Evolutionary conservation across 2,113 vertebrate genomes (phyloP).

Genomic region (Felis chaus): DNA sequence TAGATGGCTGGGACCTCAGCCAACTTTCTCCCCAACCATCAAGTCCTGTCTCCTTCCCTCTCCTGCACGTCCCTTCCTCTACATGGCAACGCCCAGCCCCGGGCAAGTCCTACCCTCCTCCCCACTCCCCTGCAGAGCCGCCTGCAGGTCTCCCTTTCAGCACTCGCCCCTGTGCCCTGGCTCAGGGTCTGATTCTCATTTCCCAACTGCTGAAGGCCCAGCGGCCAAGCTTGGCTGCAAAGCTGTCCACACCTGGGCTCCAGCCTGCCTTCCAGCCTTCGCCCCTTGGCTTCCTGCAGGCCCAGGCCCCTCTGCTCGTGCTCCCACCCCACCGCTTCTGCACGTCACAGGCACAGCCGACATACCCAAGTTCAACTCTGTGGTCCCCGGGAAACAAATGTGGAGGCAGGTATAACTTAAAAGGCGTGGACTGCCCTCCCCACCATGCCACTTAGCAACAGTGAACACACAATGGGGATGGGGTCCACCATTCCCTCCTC

Average conservation of each 20-base stretch:
- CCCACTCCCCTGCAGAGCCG: background rate
- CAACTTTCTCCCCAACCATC: background rate
- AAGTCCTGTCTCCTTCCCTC: background rate
- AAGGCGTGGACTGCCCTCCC: background rate
- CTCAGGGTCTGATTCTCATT: too few species aligned
- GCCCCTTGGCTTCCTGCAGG: background rate
- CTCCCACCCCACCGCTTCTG: fast-evolving
- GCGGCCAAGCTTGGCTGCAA: background rate
- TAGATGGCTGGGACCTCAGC: background rate
- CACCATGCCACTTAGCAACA: fast-evolving
- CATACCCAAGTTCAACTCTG: background rate
- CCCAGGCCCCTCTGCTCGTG: background rate
- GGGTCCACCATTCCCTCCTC: background rate
- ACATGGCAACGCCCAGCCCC: fast-evolving
- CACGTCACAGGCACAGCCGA: fast-evolving
- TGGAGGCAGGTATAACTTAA: background rate
- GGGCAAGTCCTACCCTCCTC: background rate
- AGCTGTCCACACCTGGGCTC: fast-evolving
- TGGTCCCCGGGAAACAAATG: background rate
- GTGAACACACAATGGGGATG: background rate
- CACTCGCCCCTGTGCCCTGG: too few species aligned
- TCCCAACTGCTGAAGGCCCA: background rate
- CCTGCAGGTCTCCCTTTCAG: background rate
- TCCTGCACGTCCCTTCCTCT: too few species aligned
- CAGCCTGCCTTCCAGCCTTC: background rate